Base-by-base conservation (phyloP, 2,797 vertebrate genomes). In the Huso huso region DNA sequence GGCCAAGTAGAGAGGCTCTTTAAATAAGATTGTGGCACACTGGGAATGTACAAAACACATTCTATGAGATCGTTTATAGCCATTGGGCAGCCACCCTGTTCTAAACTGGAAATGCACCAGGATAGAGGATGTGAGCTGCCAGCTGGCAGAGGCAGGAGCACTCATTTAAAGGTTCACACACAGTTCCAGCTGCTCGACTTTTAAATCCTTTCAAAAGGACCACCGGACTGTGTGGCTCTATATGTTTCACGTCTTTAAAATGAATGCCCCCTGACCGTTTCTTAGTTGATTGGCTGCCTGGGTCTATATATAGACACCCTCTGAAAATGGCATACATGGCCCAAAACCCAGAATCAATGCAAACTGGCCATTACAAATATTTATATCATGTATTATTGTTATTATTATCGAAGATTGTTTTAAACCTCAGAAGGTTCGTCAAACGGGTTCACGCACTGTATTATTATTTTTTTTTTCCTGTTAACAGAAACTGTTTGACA, bases 61-160 rank as follows among this genome's bases (percentile, higher is more conserved):
- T 58, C 10, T 58, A 13, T 58, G 55, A 10, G 12, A 58, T 13
- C 9, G 9, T 58, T 10, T 58, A 58, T 13, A 11, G 55, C 9
- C 55, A n/a, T n/a, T 58, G 10, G 12, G 13, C 55, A 58, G 13
- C 6, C 11, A 13, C 55, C 12, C 6, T 12, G 9, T 11, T 11
- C 6, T 58, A 6, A 11, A 58, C 55, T 58, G 10, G 48, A 49
- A 66, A 18, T 7, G 18, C 8, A 58, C 11, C 55, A 66, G 53
- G 49, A n/a, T 58, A 49, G 37, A 65, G 62, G 50, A 7, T 18
- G 8, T 6, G 49, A 64, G 63, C 13, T 64, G 64, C 53, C 64
- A 66, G 57, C 4, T 57, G 48, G 65, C 52, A 11, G 49, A 10
- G 9, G 12, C 8, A 49, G 6, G 37, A 3, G 52, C 48, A 53